A percentile compares a stretch with the other conserved stretches of the same genome.
Evolutionary conservation across 2,113 vertebrate species (phyloP).

Genomic region (Zapornia atra): DNA sequence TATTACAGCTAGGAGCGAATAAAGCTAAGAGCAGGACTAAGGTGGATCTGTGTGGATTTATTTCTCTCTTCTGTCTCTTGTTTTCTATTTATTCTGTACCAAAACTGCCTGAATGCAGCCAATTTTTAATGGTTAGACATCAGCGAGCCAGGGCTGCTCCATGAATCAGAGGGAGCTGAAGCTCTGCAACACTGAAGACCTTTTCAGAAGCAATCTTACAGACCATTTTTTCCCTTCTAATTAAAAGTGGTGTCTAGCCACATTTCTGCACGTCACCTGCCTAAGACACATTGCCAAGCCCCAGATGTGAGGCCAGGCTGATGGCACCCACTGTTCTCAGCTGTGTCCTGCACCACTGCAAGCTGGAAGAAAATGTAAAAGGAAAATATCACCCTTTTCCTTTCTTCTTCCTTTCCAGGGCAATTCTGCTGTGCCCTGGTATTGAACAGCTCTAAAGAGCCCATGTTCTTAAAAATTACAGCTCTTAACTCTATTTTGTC

Average conservation of each 20-base stretch:
- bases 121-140: slow-evolving; percentile 3
- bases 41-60: slow-evolving; percentile 12
- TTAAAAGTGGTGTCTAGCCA: background rate
- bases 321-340: background rate
- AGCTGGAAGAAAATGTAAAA: background rate
- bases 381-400: background rate
- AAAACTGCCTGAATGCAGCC: background rate
- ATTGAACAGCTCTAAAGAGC: background rate
- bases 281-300: background rate
- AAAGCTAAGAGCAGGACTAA: background rate
- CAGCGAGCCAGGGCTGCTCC: background rate
- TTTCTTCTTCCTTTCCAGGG: background rate
- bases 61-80: background rate
- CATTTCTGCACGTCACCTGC: background rate
- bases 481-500: background rate
- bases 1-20: background rate
- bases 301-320: background rate
- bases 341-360: background rate
- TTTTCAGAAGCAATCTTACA: background rate
- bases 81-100: background rate
- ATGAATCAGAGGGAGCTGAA: slow-evolving; percentile 25
- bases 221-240: background rate
- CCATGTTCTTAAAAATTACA: background rate
- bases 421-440: background rate
- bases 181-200: background rate